Base-by-base conservation (phyloP, 2,888 invertebrate genomes). In the Hemithea aestivaria region DNA sequence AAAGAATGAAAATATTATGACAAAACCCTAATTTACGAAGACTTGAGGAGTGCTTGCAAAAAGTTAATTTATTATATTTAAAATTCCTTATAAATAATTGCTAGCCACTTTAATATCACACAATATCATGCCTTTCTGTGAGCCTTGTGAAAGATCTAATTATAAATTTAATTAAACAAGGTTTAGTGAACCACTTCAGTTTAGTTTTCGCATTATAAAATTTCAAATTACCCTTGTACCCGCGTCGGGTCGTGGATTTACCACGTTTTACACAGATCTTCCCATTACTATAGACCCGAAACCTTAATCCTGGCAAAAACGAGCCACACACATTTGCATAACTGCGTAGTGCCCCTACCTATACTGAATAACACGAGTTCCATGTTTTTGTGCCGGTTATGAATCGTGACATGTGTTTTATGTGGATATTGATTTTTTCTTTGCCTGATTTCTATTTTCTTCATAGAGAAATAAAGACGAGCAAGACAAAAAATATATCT, bases 231-330 rank as follows among this genome's bases (percentile, higher is more conserved):
- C 53, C 40, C 46, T 25, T 40, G 47, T 52, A 44, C 31, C 45
- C 41, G 37, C 29, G 45, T 33, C 40, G 62, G 64, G 64, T 64
- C 51, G 57, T 56, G 53, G 66, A 62, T 63, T 63, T 63, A 53
- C 58, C 54, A 55, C 60, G 63, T 63, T 66, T 59, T 57, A 67
- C 67, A 67, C 67, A 64, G 66, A 67, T 66, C 67, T 67, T 58
- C 59, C 61, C 63, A 66, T 67, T 67, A 67, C 63, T 64, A 67
- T 67, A 66, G 59, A 63, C 66, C 66, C 66, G 29, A 51, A 59
- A 54, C 58, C 65, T 55, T 67, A 66, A 67, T 66, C 66, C 66
- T 53, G 48, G 63, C 61, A 67, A 67, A 67, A 64, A 67, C 67
- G 61, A 63, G 61, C 51, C 45, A 44, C 51, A 58, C 57, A 51